Evolutionary conservation across 2,888 invertebrate genomes (phyloP), one percentile per base, ranked within the genome.

Genomic region (Carpatolechia fugitivella): DNA sequence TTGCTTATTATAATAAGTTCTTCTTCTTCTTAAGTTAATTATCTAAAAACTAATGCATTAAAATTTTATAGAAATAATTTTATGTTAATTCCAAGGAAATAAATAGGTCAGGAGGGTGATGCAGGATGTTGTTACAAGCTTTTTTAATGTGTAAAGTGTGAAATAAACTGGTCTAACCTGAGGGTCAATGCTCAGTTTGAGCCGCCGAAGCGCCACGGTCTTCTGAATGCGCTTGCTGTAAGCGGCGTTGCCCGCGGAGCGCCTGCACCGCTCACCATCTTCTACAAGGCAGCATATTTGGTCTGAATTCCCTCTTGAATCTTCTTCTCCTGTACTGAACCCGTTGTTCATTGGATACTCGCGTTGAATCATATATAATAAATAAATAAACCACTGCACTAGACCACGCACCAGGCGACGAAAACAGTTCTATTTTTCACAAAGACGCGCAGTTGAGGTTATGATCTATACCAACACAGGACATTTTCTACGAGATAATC

Each of bases 191-290:
- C 94, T 95, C 40, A 99, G 93, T 79, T 97, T 97, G 40, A 99
- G 93, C 72, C 96, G 94, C 72, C 97, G 93, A 76, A 98, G 97
- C 52, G 96, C 95, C 33, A 98, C 98, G 56, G 96, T 98, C 84
- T 98, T 98, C 85, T 98, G 98, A 71, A 99, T 97, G 66, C 98
- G 93, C 83, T 99, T 98, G 86, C 97, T 98, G 89, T 98, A 99
- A 46, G 97, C 96, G 66, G 99, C 99, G 91, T 97, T 97, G 62
- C 97, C 97, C 66, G 97, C 98, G 55, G 95, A 93, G 75, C 97
- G 94, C 63, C 93, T 92, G 85, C 98, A 99, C 65, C 97, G 92
- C 66, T 95, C 95, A 62, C 94, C 94, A 80, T 97, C 97, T 83
- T 97, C 97, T 72, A 98, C 94, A 68, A 98, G 92, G 91, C 98